phyloP scores from a whole-genome alignment of 2,797 vertebrate species.

The Eremophila alpestris region DNA sequence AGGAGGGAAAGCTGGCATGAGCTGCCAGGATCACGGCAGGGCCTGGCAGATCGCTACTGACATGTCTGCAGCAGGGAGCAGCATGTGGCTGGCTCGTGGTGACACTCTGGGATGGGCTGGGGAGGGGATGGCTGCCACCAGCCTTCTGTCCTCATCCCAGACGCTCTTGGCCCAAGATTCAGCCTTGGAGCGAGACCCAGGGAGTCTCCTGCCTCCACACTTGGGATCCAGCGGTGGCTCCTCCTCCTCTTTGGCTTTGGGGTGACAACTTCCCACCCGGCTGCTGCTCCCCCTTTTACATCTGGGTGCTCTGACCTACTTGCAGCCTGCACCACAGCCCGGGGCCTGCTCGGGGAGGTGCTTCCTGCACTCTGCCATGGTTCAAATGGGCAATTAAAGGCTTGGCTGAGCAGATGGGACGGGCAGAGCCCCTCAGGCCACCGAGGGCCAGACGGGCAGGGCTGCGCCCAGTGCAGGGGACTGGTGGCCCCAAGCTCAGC shows the following conservation, averaged over 20 bases:
- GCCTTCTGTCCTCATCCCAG: slow-evolving; percentile 39
- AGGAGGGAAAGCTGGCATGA: slow-evolving; percentile 24
- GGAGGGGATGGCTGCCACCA: slow-evolving; percentile 41
- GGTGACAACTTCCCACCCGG: not conserved
- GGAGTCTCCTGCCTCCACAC: not conserved
- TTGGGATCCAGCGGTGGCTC: fast-evolving
- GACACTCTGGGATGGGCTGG: slow-evolving; percentile 11
- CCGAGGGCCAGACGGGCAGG: not conserved
- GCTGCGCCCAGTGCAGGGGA: not conserved
- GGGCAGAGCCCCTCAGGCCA: slow-evolving; percentile 29
- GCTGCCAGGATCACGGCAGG: not conserved
- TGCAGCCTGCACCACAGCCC: not conserved
- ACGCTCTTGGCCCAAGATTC: not conserved
- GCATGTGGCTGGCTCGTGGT: slow-evolving; percentile 35
- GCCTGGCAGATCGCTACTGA: slow-evolving; percentile 37
- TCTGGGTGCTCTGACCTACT: slow-evolving; percentile 56
- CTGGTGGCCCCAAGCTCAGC: not conserved
- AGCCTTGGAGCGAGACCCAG: not conserved
- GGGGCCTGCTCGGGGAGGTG: slow-evolving; percentile 14
- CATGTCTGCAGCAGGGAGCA: slow-evolving; percentile 17
- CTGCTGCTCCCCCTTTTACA: not conserved
- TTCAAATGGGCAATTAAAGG: slow-evolving; percentile 67
- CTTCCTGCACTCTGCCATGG: slow-evolving; percentile 2
- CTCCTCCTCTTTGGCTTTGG: not conserved
- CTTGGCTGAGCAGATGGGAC: slow-evolving; percentile 64